Conservation (phyloP, 2,113 vertebrate species). For the Zapus hudsonius region DNA sequence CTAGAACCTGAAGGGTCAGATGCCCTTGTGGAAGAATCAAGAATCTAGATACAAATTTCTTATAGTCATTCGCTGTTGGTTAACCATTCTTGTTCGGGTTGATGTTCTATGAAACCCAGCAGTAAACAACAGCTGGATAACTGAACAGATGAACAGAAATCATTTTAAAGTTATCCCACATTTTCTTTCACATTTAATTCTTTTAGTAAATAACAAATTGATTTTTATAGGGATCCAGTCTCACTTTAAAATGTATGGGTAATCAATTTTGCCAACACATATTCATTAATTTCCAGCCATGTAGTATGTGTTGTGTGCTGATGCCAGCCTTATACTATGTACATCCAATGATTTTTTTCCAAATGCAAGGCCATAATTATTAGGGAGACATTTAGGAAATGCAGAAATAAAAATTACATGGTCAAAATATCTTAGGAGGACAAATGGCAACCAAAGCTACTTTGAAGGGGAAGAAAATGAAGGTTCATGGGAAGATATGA, state of each 20-base stretch:
- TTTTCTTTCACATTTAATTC: conserved; percentile 33
- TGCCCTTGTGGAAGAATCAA: not conserved
- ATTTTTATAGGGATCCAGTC: conserved; percentile 39
- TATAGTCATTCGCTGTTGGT: not conserved
- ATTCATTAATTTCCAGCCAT: conserved; percentile 27
- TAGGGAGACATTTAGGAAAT: not conserved
- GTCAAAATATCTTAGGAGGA: not conserved
- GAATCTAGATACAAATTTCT: not conserved
- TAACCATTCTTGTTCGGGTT: not conserved
- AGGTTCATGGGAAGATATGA: not conserved
- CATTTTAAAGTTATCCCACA: not conserved
- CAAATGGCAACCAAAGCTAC: conserved; percentile 10
- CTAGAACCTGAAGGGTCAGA: not conserved
- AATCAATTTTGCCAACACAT: conserved; percentile 24
- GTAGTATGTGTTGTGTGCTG: not conserved
- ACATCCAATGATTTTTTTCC: not conserved
- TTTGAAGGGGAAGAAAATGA: conserved; percentile 25
- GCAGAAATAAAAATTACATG: not conserved
- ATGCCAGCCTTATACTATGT: not conserved
- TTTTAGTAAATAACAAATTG: conserved; percentile 38
- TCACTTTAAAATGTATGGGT: conserved; percentile 29
- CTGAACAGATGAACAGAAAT: conserved; percentile 3
- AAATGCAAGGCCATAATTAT: not conserved
- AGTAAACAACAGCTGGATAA: conserved; percentile 14
- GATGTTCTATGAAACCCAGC: not conserved